A percentile compares a stretch with the other conserved stretches of the same genome.
Conservation (phyloP, 1,140 invertebrate species). For the Asbolus verrucosus region DNA sequence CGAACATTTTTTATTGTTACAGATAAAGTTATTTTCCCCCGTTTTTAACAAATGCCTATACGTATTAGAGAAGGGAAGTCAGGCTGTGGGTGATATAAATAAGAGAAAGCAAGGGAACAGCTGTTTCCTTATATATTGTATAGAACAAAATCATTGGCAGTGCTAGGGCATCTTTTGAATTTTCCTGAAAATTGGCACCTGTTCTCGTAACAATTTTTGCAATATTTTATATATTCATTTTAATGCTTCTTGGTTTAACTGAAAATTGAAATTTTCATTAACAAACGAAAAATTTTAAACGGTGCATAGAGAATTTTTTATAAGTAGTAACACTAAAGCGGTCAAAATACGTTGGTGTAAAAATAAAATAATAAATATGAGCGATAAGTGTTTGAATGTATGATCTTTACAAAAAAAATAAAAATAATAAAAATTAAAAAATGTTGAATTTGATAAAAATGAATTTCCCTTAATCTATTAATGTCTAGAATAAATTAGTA, state of each 20-base stretch:
- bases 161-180: constrained; percentile 9
- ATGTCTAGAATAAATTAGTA: too few species aligned
- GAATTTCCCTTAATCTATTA: too few species aligned
- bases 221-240: constrained; percentile 9
- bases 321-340: too few species aligned
- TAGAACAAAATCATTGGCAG: constrained; percentile 1
- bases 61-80: constrained; percentile 19
- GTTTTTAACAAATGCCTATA: constrained; percentile 25
- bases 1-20: constrained; percentile 15
- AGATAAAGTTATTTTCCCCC: constrained; percentile 34
- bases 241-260: not conserved
- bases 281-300: too few species aligned
- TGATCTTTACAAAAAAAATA: too few species aligned
- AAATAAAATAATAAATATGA: too few species aligned
- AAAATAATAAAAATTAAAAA: too few species aligned
- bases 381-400: too few species aligned
- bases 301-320: too few species aligned
- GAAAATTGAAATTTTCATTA: not conserved
- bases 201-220: not conserved
- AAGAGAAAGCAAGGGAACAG: constrained; percentile 17
- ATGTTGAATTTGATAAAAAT: too few species aligned
- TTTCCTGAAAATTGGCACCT: constrained; percentile 16
- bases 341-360: too few species aligned
- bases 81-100: constrained; percentile 31
- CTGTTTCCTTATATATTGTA: constrained; percentile 21